Percentiles rank a stretch among this genome's conserved stretches.
Conservation (phyloP, 2,888 invertebrate species). For the Pseudoips prasinana region DNA sequence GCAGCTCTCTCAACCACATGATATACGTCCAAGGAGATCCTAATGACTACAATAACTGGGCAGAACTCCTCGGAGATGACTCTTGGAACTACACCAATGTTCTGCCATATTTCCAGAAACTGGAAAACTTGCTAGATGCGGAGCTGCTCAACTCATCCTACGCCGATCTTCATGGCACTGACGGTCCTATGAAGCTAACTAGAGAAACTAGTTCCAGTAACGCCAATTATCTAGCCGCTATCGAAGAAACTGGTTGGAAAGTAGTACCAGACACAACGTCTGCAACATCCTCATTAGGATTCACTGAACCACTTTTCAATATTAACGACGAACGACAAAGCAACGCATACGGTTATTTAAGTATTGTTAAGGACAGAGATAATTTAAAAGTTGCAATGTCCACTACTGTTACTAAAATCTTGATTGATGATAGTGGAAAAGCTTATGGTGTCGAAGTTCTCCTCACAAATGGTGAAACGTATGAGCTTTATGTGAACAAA, state of each 20-base stretch:
- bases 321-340: conserved; percentile 30
- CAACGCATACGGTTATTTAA: conserved; percentile 30
- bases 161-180: conserved; percentile 15
- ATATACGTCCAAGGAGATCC: conserved; percentile 5
- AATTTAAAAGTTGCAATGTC: conserved; percentile 35
- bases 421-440: conserved; percentile 33
- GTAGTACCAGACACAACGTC: conserved; percentile 28
- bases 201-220: conserved; percentile 7
- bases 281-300: conserved; percentile 26
- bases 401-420: conserved; percentile 31
- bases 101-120: conserved; percentile 13
- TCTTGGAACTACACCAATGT: conserved; percentile 14
- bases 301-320: conserved; percentile 29
- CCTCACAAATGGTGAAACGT: conserved; percentile 11
- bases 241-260: conserved; percentile 20
- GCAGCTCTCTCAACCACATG: conserved; percentile 13
- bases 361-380: conserved; percentile 18
- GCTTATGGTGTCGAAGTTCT: conserved; percentile 32
- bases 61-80: conserved; percentile 6
- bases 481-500: conserved; percentile 26
- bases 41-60: conserved; percentile 12
- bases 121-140: conserved; percentile 17
- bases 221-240: conserved; percentile 2
- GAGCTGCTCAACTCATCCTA: conserved; percentile 8
- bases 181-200: conserved; percentile 26